A percentile compares a stretch with the other conserved stretches of the same genome.
phyloP scores from a whole-genome alignment of 2,888 invertebrate genomes.

The Orgyia antiqua region DNA sequence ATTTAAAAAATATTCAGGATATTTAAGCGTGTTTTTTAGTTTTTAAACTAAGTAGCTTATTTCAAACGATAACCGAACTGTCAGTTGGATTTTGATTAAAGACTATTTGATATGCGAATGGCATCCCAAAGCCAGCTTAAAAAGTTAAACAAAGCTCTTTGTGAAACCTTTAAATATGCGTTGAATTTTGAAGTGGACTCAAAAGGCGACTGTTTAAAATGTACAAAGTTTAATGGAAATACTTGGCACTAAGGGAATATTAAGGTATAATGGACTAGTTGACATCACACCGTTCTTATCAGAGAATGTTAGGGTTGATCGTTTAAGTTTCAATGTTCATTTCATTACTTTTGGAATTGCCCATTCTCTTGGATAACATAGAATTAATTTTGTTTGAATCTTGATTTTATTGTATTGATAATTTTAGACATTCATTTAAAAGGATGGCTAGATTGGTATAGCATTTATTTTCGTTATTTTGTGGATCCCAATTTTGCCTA shows the following conservation, averaged over 20 bases:
- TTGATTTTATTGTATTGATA: too few relatives aligned
- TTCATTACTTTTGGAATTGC: too few relatives aligned
- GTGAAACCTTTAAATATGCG: slow-evolving; percentile 59
- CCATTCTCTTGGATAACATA: background rate
- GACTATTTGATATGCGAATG: slow-evolving; percentile 32
- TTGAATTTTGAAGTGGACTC: slow-evolving; percentile 61
- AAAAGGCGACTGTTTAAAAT: slow-evolving; percentile 66
- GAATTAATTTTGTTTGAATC: background rate
- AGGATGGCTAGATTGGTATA: too few relatives aligned
- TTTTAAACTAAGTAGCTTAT: too few relatives aligned
- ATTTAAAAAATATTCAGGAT: too few relatives aligned
- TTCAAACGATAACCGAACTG: too few relatives aligned
- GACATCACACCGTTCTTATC: slow-evolving; percentile 25
- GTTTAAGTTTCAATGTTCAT: slow-evolving; percentile 22
- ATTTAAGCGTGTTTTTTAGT: too few relatives aligned
- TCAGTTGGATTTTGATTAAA: slow-evolving; percentile 14
- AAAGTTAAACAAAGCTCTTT: slow-evolving; percentile 67
- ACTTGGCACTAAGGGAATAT: slow-evolving; percentile 57
- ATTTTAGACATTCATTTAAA: too few relatives aligned
- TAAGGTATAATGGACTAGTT: slow-evolving; percentile 47
- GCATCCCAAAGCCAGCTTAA: slow-evolving; percentile 42
- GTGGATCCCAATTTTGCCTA: too few relatives aligned
- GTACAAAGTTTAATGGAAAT: slow-evolving; percentile 69
- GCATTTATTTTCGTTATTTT: too few relatives aligned
- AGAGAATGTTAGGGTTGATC: slow-evolving; percentile 17